phyloP scores from a whole-genome alignment of 2,888 invertebrate species.

The Cabera pusaria region DNA sequence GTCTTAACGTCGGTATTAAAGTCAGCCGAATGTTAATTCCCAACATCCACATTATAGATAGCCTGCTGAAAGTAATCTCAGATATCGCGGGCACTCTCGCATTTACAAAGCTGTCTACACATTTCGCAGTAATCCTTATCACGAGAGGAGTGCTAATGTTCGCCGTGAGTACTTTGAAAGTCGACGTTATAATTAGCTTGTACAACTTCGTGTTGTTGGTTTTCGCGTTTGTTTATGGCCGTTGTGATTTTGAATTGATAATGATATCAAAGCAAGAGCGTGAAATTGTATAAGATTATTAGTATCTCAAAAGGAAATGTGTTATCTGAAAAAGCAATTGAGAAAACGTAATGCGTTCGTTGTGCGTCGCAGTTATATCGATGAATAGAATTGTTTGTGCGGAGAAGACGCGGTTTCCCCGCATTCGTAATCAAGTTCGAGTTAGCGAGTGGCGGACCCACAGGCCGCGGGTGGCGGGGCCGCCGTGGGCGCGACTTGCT shows the following conservation, averaged over 20 bases:
- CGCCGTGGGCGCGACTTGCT: slow-evolving; percentile 67
- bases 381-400: slow-evolving; percentile 6
- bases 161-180: no score
- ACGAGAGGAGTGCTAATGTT: slow-evolving; percentile 7
- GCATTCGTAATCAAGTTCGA: slow-evolving; percentile 5
- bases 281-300: no score
- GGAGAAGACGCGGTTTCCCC: slow-evolving; percentile 9
- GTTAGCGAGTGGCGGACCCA: slow-evolving; percentile 20
- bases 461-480: slow-evolving; percentile 40
- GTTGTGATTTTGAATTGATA: no score
- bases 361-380: slow-evolving; percentile 5
- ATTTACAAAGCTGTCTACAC: slow-evolving; percentile 4
- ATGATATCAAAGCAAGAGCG: no score
- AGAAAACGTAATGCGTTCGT: no score
- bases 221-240: no score
- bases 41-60: neutral
- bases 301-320: no score
- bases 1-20: slow-evolving; percentile 13
- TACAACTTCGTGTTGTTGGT: no score
- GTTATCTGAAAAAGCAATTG: no score
- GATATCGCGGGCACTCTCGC: slow-evolving; percentile 4
- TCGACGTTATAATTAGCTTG: no score
- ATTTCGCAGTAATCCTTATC: slow-evolving; percentile 7
- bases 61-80: slow-evolving; percentile 5
- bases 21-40: slow-evolving; percentile 9